Conservation (phyloP, 2,113 vertebrate species). For the Pseudolaguvia tuberculata region DNA sequence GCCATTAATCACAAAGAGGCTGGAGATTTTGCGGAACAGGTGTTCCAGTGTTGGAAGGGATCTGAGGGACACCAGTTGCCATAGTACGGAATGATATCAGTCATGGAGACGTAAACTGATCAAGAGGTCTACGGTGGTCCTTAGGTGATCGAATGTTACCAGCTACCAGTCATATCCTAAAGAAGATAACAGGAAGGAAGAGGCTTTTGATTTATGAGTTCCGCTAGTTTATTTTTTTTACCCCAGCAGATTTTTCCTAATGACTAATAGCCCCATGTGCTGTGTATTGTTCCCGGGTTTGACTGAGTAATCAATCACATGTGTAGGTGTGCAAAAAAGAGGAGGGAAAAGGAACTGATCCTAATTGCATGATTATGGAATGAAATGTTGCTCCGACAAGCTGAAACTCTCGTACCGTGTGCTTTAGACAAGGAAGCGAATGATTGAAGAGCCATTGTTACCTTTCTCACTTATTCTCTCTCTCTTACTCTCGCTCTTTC, state of each 20-base stretch:
- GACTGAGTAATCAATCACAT: conserved; percentile 25
- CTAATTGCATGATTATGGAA: conserved; percentile 27
- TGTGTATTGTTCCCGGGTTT: conserved; percentile 20
- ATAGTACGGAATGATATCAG: not conserved
- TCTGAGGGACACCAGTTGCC: conserved; percentile 13
- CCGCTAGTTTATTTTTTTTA: not conserved
- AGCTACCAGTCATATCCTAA: not conserved
- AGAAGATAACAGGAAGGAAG: conserved; percentile 2
- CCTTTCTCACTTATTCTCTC: not conserved
- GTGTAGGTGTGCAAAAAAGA: conserved; percentile 1
- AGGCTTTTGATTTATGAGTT: conserved; percentile 30
- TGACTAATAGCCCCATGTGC: conserved; percentile 26
- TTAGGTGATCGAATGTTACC: not conserved
- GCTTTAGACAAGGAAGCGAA: not conserved
- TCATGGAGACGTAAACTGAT: not conserved
- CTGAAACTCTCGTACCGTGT: not conserved
- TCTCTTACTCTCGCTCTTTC: no score
- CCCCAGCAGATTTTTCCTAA: conserved; percentile 13
- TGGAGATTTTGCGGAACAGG: conserved; percentile 52
- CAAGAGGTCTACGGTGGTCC: not conserved
- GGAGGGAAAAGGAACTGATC: conserved; percentile 25
- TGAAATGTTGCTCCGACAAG: not conserved
- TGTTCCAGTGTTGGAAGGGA: conserved; percentile 43
- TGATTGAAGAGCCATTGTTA: conserved; percentile 26
- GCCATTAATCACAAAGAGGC: conserved; percentile 34